These are phyloP conservation scores for Anthonomus grandis DNA, from an alignment of 1,140 invertebrate species.

Conservation along the genomic window DNA sequence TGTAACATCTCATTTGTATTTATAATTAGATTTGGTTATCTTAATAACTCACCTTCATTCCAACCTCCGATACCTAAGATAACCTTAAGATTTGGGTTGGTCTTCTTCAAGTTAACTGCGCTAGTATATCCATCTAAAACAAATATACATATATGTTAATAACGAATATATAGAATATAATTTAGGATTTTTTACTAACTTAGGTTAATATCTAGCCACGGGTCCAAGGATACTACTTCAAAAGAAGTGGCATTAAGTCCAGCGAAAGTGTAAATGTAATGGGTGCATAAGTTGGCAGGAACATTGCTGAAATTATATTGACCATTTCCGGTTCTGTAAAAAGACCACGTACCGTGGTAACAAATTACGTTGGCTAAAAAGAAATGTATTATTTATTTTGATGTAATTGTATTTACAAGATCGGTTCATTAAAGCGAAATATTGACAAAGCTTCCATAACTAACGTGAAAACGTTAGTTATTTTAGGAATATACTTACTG, in stretches of 20 bases:
- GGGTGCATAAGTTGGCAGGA: slow-evolving; percentile 67
- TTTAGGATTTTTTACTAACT: slow-evolving; percentile 34
- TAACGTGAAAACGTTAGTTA: too few relatives aligned
- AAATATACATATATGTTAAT: too few relatives aligned
- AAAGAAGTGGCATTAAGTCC: slow-evolving; percentile 55
- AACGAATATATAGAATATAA: too few relatives aligned
- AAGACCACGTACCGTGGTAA: slow-evolving; percentile 73
- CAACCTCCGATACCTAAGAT: slow-evolving; percentile 73
- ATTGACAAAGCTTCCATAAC: too few relatives aligned
- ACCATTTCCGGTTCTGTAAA: slow-evolving; percentile 62
- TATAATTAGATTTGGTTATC: background rate
- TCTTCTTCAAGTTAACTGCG: slow-evolving; percentile 59
- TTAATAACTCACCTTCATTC: slow-evolving; percentile 58
- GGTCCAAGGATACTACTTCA: slow-evolving; percentile 57
- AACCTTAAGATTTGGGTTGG: slow-evolving; percentile 64
- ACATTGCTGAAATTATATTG: slow-evolving; percentile 65
- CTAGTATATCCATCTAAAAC: slow-evolving; percentile 23
- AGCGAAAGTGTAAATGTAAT: slow-evolving; percentile 70
- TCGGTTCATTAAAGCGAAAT: too few relatives aligned
- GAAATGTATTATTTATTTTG: too few relatives aligned
- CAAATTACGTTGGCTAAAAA: slow-evolving; percentile 54
- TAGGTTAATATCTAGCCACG: slow-evolving; percentile 57
- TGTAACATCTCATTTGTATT: background rate
- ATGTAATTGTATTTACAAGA: too few relatives aligned
- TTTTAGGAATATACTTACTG: too few relatives aligned